These are phyloP conservation scores for Sycophila sp. DNA, from an alignment of 1,140 invertebrate genomes.

Conservation along the genomic window DNA sequence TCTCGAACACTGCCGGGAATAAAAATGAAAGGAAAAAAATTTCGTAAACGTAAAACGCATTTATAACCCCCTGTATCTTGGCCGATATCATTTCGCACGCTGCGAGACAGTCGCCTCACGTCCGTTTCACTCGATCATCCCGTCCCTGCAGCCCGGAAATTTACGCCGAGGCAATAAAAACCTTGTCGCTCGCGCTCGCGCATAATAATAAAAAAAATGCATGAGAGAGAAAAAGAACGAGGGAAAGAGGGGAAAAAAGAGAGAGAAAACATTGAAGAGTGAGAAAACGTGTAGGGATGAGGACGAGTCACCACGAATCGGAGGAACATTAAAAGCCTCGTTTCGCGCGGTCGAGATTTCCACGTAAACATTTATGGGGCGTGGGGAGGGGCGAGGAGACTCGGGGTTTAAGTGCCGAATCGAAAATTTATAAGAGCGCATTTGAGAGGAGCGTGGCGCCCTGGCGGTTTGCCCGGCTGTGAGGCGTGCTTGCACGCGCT, in stretches of 20 bases:
- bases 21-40: not conserved
- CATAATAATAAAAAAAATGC: too few relatives aligned
- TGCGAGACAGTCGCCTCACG: not conserved
- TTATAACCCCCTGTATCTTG: not conserved
- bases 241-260: not conserved
- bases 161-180: not conserved
- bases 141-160: not conserved
- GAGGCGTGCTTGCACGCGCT: too few relatives aligned
- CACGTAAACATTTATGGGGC: conserved; percentile 1
- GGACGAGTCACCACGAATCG: too few relatives aligned
- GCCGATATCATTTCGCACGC: not conserved
- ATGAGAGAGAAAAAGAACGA: not conserved
- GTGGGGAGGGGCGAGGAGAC: not conserved
- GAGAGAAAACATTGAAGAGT: not conserved
- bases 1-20: too few relatives aligned
- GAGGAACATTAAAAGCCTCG: not conserved
- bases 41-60: not conserved
- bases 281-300: too few relatives aligned
- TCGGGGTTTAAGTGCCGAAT: conserved; percentile 16
- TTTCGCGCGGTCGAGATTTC: not conserved
- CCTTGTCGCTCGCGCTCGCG: not conserved
- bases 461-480: not conserved
- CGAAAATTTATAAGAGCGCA: conserved; percentile 32
- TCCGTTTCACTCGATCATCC: not conserved
- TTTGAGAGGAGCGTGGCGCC: not conserved